phyloP scores from a whole-genome alignment of 2,888 invertebrate species.

The Pyrrhia umbra region DNA sequence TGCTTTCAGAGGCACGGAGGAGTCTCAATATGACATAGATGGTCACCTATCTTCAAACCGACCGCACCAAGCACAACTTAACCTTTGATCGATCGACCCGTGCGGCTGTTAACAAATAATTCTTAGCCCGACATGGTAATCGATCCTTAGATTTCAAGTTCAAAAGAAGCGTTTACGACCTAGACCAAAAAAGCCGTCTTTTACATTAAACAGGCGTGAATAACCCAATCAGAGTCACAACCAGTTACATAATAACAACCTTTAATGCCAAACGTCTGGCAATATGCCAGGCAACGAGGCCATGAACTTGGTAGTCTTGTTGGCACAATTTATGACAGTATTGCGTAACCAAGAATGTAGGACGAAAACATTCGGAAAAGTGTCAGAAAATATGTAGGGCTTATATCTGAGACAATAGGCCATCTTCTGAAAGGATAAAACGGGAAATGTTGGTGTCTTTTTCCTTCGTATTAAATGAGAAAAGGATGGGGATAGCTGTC shows the following conservation, averaged over 20 bases:
- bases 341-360: constrained; percentile 57
- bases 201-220: constrained; percentile 34
- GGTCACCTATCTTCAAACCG: too few species aligned
- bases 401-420: constrained; percentile 2
- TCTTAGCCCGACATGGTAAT: too few species aligned
- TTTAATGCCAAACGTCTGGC: constrained; percentile 56
- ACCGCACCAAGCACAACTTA: too few species aligned
- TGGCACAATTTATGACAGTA: constrained; percentile 53
- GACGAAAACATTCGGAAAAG: constrained; percentile 52
- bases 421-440: not conserved
- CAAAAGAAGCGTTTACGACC: too few species aligned
- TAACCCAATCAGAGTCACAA: constrained; percentile 47
- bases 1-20: too few species aligned
- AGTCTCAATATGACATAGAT: too few species aligned
- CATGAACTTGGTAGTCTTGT: constrained; percentile 57
- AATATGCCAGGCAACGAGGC: constrained; percentile 50
- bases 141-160: too few species aligned
- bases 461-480: constrained; percentile 8
- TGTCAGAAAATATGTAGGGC: constrained; percentile 10
- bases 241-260: constrained; percentile 47
- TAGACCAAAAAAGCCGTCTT: not conserved
- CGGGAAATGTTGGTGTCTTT: constrained; percentile 6
- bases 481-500: constrained; percentile 16
- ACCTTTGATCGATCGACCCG: too few species aligned
- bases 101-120: too few species aligned